Base-by-base conservation (phyloP, 2,888 invertebrate species). In the Phortica okadai region DNA sequence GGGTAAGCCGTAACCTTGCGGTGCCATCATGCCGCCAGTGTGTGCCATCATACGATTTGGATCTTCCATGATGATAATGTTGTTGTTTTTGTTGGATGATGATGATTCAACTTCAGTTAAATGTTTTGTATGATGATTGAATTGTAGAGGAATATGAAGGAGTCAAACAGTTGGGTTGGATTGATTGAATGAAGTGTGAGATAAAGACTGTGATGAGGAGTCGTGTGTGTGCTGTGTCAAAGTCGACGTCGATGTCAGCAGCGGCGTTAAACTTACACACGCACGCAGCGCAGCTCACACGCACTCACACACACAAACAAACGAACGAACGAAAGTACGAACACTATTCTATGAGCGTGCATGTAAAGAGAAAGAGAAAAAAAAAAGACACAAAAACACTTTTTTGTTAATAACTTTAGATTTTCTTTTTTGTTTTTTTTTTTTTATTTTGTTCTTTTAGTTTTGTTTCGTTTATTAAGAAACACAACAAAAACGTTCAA, bases 31-130 rank as follows among this genome's bases (percentile, higher is more conserved):
- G 85, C 96, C 96, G 86, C 94, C 94, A 59, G 92, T 90, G 91
- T 95, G 95, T 90, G 95, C 95, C 96, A 96, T 95, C 95, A 96
- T 95, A 90, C 95, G 94, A 91, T 94, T 95, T 76, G 95, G 95
- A 93, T 96, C 95, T 92, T 96, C 96, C 96, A 96, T 96, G 75
- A n/a, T 21, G 59, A 21, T 10, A 59, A 16, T 25, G n/a, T n/a
- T 56, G 56, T 56, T 50, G 50, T 21, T 21, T 0, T 21, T 21
- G 21, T 21, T 21, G 21, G 21, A 21, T 21, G 21, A 21, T 21
- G 21, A 21, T 21, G 21, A 21, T 21, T 21, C 21, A 21, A 21
- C 21, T 21, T 21, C 21, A 21, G 21, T 21, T 21, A 21, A 21
- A 21, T 21, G 21, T 21, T 21, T 21, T 21, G 21, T 21, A 21